A percentile compares a stretch with the other conserved stretches of the same genome.
phyloP scores from a whole-genome alignment of 2,113 vertebrate species.

The Oncorhynchus tshawytscha region DNA sequence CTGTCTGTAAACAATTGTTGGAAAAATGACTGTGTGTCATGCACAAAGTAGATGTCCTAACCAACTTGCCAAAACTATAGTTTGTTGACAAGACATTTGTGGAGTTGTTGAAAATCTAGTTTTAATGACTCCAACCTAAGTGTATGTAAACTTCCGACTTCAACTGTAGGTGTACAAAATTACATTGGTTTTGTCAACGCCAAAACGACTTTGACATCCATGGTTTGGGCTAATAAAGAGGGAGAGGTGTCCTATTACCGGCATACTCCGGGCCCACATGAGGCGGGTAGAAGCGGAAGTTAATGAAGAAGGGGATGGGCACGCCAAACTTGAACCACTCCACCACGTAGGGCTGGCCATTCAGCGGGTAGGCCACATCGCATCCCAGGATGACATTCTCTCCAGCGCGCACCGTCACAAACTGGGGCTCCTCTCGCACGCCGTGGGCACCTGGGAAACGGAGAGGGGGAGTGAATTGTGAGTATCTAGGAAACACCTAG shows the following conservation, averaged over 20 bases:
- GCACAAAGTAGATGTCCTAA: no score
- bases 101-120: no score
- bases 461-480: background rate
- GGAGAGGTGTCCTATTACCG: constrained; percentile 72
- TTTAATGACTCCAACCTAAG: no score
- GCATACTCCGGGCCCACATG: constrained; percentile 97
- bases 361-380: constrained; percentile 92
- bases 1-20: no score
- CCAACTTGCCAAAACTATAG: no score
- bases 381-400: constrained; percentile 94
- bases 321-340: constrained; percentile 99
- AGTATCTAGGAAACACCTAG: background rate
- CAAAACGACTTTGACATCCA: background rate
- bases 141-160: no score
- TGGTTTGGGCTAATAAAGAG: no score
- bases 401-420: constrained; percentile 93
- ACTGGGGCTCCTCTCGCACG: constrained; percentile 94
- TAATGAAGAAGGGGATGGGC: constrained; percentile 99
- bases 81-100: no score
- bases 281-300: constrained; percentile 98
- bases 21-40: no score
- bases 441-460: constrained; percentile 82
- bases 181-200: no score
- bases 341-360: constrained; percentile 96
- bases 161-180: no score